Base-by-base conservation (phyloP, 2,113 vertebrate species). In the Grammomys surdaster region DNA sequence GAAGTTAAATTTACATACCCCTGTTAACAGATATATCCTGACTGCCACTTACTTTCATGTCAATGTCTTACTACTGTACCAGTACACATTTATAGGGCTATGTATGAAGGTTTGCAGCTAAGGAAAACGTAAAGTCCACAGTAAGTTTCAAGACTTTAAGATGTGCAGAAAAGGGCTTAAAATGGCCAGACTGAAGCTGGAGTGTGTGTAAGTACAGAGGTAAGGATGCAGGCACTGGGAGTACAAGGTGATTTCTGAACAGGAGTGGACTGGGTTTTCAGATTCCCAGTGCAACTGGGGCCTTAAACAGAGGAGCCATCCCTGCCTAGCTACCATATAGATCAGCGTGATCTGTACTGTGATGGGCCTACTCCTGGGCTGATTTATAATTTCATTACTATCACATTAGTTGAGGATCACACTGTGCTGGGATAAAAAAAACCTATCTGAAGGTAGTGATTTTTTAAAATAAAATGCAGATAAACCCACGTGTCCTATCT, bases 21-120 rank as follows among this genome's bases (percentile, higher is more conserved):
- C 77, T 70, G 36, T 93, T 77, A 76, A 70, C 56, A 96, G 91
- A 72, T 17, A 76, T n/a, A 78, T 28, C n/a, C 80, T 77, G 48
- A 87, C 40, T 70, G 93, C 88, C 76, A 93, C 80, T 93, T 89
- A 56, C 75, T 94, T 84, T 93, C 67, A 95, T 70, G 89, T 46
- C 17, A 86, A 28, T 73, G 28, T 19, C 54, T 91, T 46, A 70
- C 56, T 86, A 78, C 33, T 43, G 56, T 46, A 89, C 46, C 46
- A 89, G 69, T 93, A 95, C 10, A 60, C 13, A 60, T 80, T 88
- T 93, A 16, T 60, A 95, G 95, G 91, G 96, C n/a, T 58, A 87
- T 33, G 5, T 7, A 1, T 70, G 24, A 93, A 65, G 36, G 54
- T 20, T 80, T 60, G 82, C 78, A 90, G 60, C 28, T 67, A 67